Conservation (phyloP, 2,797 vertebrate species). For the Anomalospiza imberbis region DNA sequence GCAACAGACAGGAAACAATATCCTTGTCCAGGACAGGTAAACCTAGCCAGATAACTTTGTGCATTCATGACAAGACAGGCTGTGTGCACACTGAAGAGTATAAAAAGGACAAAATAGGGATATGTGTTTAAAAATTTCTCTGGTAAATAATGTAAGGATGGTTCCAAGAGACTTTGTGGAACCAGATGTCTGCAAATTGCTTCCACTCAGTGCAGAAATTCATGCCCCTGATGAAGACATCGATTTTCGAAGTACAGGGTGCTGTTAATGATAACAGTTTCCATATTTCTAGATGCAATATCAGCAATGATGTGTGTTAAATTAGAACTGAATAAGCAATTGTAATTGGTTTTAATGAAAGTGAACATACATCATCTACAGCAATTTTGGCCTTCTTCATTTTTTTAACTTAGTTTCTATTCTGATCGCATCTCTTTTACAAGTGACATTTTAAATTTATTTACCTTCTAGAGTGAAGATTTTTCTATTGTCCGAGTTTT, state of each 20-base stretch:
- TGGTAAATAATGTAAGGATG: neutral
- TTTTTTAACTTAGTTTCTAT: neutral
- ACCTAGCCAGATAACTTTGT: accelerated
- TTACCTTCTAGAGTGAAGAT: neutral
- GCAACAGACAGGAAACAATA: neutral
- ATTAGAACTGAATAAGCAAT: neutral
- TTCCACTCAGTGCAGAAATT: neutral
- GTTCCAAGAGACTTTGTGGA: neutral
- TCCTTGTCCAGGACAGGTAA: neutral
- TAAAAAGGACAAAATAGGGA: neutral
- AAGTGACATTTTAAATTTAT: neutral
- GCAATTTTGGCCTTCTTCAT: neutral
- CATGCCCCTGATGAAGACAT: neutral
- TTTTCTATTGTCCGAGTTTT: neutral
- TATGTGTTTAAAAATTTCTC: neutral
- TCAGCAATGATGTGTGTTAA: neutral
- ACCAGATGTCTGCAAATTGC: neutral
- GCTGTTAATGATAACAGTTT: neutral
- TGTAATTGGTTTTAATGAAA: neutral
- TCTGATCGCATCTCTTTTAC: neutral
- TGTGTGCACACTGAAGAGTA: neutral
- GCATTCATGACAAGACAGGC: neutral
- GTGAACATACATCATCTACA: neutral
- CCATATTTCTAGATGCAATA: neutral
- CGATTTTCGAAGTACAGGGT: neutral